These are phyloP conservation scores for Epinephelus lanceolatus DNA, from an alignment of 2,113 vertebrate species.

Conservation along the genomic window DNA sequence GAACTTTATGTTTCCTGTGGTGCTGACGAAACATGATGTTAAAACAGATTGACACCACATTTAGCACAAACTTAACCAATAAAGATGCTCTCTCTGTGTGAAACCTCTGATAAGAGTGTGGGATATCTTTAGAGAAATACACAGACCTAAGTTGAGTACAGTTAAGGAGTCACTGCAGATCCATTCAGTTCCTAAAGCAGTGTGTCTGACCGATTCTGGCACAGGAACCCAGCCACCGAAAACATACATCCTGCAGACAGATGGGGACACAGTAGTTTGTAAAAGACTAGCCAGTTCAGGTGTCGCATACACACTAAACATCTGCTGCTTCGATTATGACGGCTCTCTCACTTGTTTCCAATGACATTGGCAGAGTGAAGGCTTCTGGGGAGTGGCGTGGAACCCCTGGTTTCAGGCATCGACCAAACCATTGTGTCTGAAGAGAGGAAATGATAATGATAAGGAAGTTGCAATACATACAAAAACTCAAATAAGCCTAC, in stretches of 20 bases:
- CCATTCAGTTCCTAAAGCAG: conserved; percentile 89
- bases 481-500: not conserved
- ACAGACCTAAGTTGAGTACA: conserved; percentile 92
- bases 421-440: conserved; percentile 97
- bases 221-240: conserved; percentile 98
- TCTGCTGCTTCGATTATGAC: not conserved
- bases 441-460: conserved; percentile 61
- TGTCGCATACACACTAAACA: not conserved
- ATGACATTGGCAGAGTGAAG: conserved; percentile 95
- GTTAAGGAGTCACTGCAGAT: conserved; percentile 93
- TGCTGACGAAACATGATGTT: not conserved
- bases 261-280: not conserved
- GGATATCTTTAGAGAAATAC: not conserved
- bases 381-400: conserved; percentile 92
- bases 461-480: too few relatives aligned
- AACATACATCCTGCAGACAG: conserved; percentile 92
- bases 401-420: conserved; percentile 89
- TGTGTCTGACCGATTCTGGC: conserved; percentile 81
- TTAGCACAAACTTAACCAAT: not conserved
- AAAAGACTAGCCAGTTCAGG: not conserved
- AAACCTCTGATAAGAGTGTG: not conserved
- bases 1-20: not conserved
- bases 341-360: conserved; percentile 91
- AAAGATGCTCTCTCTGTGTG: not conserved
- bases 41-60: not conserved